Evolutionary conservation across 2,888 invertebrate species (phyloP).

Genomic region (Aphidoletes aphidimyza): DNA sequence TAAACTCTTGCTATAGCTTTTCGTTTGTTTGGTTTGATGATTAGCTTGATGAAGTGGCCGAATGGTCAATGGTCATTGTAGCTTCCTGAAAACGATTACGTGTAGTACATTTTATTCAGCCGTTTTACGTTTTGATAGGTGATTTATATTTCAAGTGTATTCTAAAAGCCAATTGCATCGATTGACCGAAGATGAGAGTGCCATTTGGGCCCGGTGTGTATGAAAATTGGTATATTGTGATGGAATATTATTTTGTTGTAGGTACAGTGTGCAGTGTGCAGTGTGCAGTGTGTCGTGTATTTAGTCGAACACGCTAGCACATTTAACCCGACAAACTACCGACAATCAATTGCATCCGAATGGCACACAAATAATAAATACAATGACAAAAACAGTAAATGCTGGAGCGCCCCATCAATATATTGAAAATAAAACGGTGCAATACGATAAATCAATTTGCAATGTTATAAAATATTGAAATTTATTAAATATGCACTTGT

Average conservation of each 20-base stretch:
- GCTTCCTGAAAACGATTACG: neutral
- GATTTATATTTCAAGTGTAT: neutral
- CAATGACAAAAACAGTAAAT: neutral
- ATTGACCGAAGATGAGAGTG: conserved; percentile 8
- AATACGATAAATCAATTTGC: conserved; percentile 38
- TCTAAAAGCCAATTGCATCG: neutral
- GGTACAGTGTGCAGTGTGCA: no score
- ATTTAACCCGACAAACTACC: no score
- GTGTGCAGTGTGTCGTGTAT: no score
- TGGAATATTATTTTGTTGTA: no score
- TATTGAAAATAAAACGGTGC: conserved; percentile 26
- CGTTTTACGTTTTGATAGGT: conserved; percentile 5
- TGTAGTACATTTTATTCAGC: neutral
- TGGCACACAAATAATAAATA: neutral
- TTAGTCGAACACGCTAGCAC: no score
- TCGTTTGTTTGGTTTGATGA: neutral
- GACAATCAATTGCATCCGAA: neutral
- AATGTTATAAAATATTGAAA: conserved; percentile 31
- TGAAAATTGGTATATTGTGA: no score
- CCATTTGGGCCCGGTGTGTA: no score
- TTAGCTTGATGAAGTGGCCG: neutral
- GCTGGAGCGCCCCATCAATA: neutral
- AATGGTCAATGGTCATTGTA: neutral
- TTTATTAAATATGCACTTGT: conserved; percentile 46
- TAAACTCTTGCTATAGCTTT: neutral